Percentiles rank a stretch among this genome's conserved stretches.
phyloP scores from a whole-genome alignment of 2,113 vertebrate species.

The Notothenia coriiceps region DNA sequence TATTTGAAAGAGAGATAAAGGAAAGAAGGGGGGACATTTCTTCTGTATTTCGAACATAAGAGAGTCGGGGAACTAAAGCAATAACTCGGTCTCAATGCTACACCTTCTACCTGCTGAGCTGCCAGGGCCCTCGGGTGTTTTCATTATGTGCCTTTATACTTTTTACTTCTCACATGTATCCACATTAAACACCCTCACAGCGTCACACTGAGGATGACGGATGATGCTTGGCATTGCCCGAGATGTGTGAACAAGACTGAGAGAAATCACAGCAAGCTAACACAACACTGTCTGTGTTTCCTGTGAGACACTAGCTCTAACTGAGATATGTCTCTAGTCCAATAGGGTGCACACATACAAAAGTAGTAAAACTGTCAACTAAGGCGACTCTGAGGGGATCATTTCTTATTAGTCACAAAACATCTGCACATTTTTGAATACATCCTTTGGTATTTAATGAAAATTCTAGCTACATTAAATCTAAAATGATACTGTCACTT shows the following conservation, averaged over 20 bases:
- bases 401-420: not conserved
- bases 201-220: slow-evolving; percentile 24
- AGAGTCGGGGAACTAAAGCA: too few relatives aligned
- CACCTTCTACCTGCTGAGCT: too few relatives aligned
- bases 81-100: too few relatives aligned
- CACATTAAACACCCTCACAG: not conserved
- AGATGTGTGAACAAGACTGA: too few relatives aligned
- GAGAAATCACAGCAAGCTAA: slow-evolving; percentile 23
- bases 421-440: not conserved
- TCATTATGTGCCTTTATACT: not conserved
- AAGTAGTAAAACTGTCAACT: too few relatives aligned
- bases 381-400: too few relatives aligned
- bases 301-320: slow-evolving; percentile 16
- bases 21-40: too few relatives aligned
- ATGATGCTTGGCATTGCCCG: not conserved
- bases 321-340: not conserved
- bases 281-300: not conserved
- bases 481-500: not conserved
- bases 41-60: too few relatives aligned
- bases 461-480: not conserved
- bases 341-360: not conserved
- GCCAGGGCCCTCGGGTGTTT: not conserved
- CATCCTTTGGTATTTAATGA: not conserved
- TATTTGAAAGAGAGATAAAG: too few relatives aligned
- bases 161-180: not conserved